phyloP scores from a whole-genome alignment of 2,113 vertebrate genomes.

The Acanthisitta chloris region DNA sequence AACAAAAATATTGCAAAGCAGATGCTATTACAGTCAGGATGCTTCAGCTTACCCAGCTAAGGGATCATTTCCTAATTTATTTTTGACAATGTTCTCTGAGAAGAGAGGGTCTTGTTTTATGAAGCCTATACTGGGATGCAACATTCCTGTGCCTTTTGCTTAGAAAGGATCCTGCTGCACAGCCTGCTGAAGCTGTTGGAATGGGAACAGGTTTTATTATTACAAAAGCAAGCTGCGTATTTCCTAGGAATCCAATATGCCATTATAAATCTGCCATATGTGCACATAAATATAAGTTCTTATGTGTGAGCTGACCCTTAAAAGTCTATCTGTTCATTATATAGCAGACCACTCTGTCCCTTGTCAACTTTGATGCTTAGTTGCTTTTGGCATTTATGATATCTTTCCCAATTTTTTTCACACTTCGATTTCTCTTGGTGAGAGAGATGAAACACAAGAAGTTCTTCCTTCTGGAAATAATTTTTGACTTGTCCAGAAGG shows the following conservation, averaged over 20 bases:
- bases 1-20: neutral
- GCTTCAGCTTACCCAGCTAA: neutral
- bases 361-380: neutral
- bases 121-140: neutral
- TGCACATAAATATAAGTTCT: conserved; percentile 12
- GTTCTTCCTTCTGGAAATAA: neutral
- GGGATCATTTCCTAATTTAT: neutral
- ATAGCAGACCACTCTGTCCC: neutral
- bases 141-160: neutral
- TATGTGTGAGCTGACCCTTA: neutral
- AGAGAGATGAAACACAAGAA: neutral
- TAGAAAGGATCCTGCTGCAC: neutral
- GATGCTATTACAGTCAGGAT: neutral
- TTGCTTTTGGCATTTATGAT: conserved; percentile 22
- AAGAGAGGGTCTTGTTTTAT: neutral
- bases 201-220: neutral
- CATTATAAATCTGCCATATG: conserved; percentile 6
- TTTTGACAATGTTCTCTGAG: neutral
- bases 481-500: neutral
- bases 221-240: neutral
- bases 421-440: neutral
- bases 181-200: neutral
- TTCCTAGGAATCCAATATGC: neutral
- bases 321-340: neutral
- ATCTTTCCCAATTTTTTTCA: neutral